Conservation (phyloP, 2,888 invertebrate species). For the Tyria jacobaeae region DNA sequence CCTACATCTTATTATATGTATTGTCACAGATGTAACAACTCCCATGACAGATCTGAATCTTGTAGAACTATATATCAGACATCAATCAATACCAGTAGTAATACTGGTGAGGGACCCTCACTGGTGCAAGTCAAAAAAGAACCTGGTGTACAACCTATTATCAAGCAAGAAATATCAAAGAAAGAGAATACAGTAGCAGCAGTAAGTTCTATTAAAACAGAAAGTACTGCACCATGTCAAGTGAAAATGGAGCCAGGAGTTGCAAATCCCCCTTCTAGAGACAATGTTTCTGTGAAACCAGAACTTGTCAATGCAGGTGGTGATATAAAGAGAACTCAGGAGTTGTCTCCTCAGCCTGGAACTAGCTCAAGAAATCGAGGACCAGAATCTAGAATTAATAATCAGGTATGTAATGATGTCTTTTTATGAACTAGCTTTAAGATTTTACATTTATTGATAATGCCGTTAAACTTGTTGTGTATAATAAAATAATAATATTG, state of each 20-base stretch:
- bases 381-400: slow-evolving; percentile 32
- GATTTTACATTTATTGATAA: too few species aligned
- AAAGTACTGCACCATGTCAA: slow-evolving; percentile 49
- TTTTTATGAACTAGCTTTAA: neutral
- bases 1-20: slow-evolving; percentile 13
- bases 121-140: slow-evolving; percentile 69
- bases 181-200: slow-evolving; percentile 37
- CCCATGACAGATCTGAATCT: slow-evolving; percentile 57
- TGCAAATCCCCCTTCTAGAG: slow-evolving; percentile 43
- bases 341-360: slow-evolving; percentile 74
- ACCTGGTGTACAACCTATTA: slow-evolving; percentile 53
- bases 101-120: slow-evolving; percentile 37
- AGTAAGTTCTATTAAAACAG: slow-evolving; percentile 59
- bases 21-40: slow-evolving; percentile 52
- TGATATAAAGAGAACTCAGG: slow-evolving; percentile 56
- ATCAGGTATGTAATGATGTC: slow-evolving; percentile 27
- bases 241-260: slow-evolving; percentile 67
- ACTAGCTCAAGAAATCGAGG: slow-evolving; percentile 65
- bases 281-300: slow-evolving; percentile 63
- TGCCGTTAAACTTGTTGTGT: too few species aligned
- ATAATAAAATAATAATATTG: too few species aligned
- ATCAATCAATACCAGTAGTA: slow-evolving; percentile 49
- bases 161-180: slow-evolving; percentile 64
- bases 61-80: slow-evolving; percentile 42
- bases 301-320: slow-evolving; percentile 59